Conservation (phyloP, 2,113 vertebrate species). For the Aviceda subcristata region DNA sequence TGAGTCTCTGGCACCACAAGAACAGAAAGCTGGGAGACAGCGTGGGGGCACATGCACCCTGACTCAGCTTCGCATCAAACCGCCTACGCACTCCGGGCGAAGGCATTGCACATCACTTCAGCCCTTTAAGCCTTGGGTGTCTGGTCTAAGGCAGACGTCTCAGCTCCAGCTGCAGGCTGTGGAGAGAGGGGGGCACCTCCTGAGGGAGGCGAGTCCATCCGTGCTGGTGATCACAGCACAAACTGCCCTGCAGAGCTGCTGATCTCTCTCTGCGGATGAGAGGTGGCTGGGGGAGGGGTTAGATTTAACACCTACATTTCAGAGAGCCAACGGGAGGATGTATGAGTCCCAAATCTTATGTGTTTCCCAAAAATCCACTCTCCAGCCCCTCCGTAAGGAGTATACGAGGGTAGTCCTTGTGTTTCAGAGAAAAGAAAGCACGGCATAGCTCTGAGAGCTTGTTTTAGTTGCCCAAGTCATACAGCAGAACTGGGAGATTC, state of each 20-base stretch:
- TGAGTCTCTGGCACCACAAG: not conserved
- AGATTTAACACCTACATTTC: not conserved
- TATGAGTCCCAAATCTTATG: rapidly evolving
- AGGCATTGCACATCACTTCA: not conserved
- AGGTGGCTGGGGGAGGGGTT: not conserved
- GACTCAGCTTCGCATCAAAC: not conserved
- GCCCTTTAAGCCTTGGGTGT: not conserved
- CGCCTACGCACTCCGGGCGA: not conserved
- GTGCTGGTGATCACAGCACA: not conserved
- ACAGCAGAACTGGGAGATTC: not conserved
- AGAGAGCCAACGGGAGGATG: not conserved
- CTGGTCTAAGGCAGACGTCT: not conserved
- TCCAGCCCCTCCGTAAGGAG: not conserved
- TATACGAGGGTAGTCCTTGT: not conserved
- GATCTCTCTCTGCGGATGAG: rapidly evolving
- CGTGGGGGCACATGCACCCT: not conserved
- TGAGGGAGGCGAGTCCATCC: rapidly evolving
- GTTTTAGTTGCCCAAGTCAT: not conserved
- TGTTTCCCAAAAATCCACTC: not conserved
- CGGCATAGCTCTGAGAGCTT: not conserved
- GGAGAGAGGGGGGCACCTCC: not conserved
- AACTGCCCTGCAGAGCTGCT: not conserved
- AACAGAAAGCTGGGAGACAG: not conserved
- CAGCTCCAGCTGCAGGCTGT: not conserved
- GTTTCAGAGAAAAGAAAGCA: not conserved